Evolutionary conservation across 2,113 vertebrate genomes (phyloP).

Genomic region (Antigone vipio): DNA sequence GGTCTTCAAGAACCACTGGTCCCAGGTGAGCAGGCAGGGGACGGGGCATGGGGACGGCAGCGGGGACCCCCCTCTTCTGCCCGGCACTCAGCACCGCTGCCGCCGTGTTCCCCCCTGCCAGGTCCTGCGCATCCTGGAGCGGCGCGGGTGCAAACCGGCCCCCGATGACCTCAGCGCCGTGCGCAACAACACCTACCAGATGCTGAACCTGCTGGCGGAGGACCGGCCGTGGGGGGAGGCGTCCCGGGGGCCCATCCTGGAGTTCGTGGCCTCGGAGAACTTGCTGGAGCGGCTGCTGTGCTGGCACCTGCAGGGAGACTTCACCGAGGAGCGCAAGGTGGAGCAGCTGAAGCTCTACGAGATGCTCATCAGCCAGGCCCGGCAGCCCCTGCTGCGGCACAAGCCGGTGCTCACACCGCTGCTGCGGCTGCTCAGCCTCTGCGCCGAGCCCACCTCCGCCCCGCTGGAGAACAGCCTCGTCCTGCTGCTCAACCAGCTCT

Average conservation of each 20-base stretch:
- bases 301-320: conserved; percentile 88
- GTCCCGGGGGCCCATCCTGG: conserved; percentile 85
- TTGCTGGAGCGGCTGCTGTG: conserved; percentile 85
- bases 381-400: conserved; percentile 88
- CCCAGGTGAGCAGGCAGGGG: conserved; percentile 79
- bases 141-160: conserved; percentile 71
- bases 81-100: accelerated
- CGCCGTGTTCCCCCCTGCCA: not conserved
- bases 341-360: conserved; percentile 93
- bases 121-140: conserved; percentile 90
- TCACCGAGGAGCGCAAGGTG: conserved; percentile 84
- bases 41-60: accelerated
- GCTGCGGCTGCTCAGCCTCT: conserved; percentile 84
- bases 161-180: conserved; percentile 90
- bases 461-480: conserved; percentile 87
- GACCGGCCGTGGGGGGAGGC: conserved; percentile 77
- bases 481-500: conserved; percentile 92
- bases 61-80: accelerated
- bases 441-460: conserved; percentile 76
- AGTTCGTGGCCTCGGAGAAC: conserved; percentile 84
- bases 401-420: conserved; percentile 85
- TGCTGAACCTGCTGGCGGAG: conserved; percentile 91
- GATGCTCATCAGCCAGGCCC: conserved; percentile 92
- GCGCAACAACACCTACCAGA: conserved; percentile 94
- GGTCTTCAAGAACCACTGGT: conserved; percentile 98